Percentiles rank a stretch among this genome's conserved stretches.
Conservation (phyloP, 2,797 vertebrate species). For the Cossypha dichroa region DNA sequence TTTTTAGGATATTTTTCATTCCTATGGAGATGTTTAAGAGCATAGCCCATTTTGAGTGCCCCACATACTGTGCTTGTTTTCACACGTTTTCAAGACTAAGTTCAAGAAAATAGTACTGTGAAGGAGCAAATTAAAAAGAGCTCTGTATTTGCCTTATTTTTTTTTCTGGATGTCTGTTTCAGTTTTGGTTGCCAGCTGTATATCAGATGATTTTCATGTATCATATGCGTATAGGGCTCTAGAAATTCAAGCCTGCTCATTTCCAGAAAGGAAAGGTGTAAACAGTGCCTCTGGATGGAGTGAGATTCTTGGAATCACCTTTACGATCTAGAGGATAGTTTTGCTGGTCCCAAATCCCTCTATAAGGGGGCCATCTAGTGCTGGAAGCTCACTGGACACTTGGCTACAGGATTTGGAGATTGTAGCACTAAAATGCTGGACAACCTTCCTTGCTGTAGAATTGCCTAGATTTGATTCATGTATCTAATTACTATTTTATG, state of each 20-base stretch:
- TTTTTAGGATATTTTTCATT: background rate
- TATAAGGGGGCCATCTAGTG: slow-evolving; percentile 37
- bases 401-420: background rate
- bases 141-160: background rate
- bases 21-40: background rate
- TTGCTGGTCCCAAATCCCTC: background rate
- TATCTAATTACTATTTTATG: background rate
- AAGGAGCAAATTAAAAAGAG: background rate
- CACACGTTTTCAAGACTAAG: background rate
- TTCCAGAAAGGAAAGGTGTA: background rate
- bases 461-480: background rate
- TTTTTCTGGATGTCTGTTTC: background rate
- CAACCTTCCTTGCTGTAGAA: background rate
- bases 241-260: background rate
- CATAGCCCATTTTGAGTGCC: background rate
- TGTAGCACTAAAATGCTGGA: background rate
- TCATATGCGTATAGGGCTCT: background rate
- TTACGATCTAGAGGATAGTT: accelerated
- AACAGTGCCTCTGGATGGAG: background rate
- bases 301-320: background rate
- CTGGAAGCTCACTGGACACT: background rate
- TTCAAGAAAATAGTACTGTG: background rate
- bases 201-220: background rate
- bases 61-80: background rate
- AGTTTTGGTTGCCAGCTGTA: background rate